Evolutionary conservation across 2,797 vertebrate genomes (phyloP), one percentile per base, ranked within the genome.

Genomic region (Oreochromis mossambicus): DNA sequence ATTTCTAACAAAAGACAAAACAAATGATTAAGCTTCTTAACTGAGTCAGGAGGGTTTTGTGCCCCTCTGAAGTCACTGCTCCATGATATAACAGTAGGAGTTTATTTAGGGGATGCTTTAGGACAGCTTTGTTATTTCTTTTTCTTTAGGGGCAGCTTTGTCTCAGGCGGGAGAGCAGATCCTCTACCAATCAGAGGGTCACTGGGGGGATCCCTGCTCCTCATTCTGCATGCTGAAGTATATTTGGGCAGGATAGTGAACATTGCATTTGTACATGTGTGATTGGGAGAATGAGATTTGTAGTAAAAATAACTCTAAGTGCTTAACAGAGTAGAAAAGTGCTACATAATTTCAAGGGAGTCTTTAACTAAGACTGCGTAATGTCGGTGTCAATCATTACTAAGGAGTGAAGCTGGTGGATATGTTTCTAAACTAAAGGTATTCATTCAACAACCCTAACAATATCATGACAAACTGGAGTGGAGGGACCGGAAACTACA

Each of bases 341-440:
- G 32, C 3, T 7, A n/a, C 29, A 61, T 51, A 14, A 75, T 14
- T 15, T 80, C n/a, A 56, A 34, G 11, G 6, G 83, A 91, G 83
- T 81, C 26, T 93, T 92, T 91, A 92, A 88, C 91, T 36, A 55
- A 86, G 54, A 52, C 83, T 93, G 85, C 81, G 87, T 63, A 94
- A 96, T 19, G 4, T 8, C 13, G 32, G n/a, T 2, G 90, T 96
- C 87, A 96, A 95, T 95, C 85, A 97, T 96, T 96, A 88, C 89
- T 88, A 5, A 81, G 80, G 61, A 51, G 78, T 4, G 38, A 76
- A 87, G 12, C 14, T 19, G 8, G 34, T 32, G 61, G 50, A 88
- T 85, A 83, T 51, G 8, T 83, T 87, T 21, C 78, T 29, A 6
- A 76, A 63, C 80, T 41, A 80, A 61, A 81, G 1, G 8, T 26